Conservation (phyloP, 1,140 invertebrate species). For the Anastrepha obliqua region DNA sequence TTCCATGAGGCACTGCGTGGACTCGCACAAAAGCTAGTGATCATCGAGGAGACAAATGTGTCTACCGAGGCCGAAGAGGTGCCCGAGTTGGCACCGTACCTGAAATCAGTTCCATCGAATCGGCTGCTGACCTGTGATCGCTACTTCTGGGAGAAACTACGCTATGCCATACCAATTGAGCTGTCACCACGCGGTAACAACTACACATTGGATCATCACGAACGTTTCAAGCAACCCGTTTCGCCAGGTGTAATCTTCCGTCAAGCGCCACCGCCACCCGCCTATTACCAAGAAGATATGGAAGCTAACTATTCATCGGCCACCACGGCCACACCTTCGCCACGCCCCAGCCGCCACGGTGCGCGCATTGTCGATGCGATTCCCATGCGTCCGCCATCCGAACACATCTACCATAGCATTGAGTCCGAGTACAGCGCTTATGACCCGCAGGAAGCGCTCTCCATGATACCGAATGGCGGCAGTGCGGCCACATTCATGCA, state of each 20-base stretch:
- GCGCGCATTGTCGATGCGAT: slow-evolving; percentile 66
- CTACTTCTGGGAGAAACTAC: slow-evolving; percentile 92
- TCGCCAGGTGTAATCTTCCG: slow-evolving; percentile 72
- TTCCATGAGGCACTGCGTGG: slow-evolving; percentile 90
- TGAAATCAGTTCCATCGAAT: slow-evolving; percentile 87
- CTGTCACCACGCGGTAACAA: slow-evolving; percentile 75
- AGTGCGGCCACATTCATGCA: slow-evolving; percentile 62
- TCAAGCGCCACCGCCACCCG: slow-evolving; percentile 74
- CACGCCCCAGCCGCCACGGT: slow-evolving; percentile 75
- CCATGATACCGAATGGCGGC: slow-evolving; percentile 69
- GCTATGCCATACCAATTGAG: slow-evolving; percentile 88
- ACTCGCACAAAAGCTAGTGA: slow-evolving; percentile 87
- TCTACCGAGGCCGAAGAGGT: slow-evolving; percentile 87
- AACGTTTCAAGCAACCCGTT: slow-evolving; percentile 74
- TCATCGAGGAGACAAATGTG: slow-evolving; percentile 88
- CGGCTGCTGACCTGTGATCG: slow-evolving; percentile 91
- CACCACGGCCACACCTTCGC: slow-evolving; percentile 80
- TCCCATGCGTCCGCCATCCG: slow-evolving; percentile 81
- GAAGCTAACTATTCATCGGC: slow-evolving; percentile 80
- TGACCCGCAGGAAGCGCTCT: slow-evolving; percentile 71
- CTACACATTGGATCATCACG: slow-evolving; percentile 74
- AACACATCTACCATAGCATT: slow-evolving; percentile 91
- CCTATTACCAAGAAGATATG: slow-evolving; percentile 76
- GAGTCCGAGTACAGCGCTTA: slow-evolving; percentile 84
- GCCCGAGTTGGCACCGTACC: slow-evolving; percentile 89